Percentiles rank a stretch among this genome's conserved stretches.
These are phyloP conservation scores for Falcunculus frontatus DNA, from an alignment of 2,113 vertebrate species.

Conservation along the genomic window DNA sequence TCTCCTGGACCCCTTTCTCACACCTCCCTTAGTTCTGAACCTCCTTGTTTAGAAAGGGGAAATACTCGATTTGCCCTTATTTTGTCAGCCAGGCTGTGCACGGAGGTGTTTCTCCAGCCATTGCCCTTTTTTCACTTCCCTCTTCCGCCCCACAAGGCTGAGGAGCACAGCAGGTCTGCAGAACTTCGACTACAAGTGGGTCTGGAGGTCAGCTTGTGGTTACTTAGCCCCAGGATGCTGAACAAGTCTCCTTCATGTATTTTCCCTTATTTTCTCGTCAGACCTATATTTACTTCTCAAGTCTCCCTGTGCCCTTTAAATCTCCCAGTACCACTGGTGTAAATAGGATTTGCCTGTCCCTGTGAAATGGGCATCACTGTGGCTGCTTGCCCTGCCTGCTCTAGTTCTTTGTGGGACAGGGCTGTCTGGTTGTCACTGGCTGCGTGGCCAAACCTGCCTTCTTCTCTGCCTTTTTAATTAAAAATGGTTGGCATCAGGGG, in stretches of 20 bases:
- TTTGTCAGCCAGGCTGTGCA: neutral
- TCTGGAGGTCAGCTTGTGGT: neutral
- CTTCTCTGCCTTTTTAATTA: constrained; percentile 46
- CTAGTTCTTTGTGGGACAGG: neutral
- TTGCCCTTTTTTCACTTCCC: neutral
- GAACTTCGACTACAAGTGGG: neutral
- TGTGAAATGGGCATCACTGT: neutral
- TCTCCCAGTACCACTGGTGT: neutral
- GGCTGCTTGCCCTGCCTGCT: neutral
- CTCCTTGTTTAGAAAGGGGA: neutral
- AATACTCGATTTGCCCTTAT: neutral
- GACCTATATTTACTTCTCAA: neutral
- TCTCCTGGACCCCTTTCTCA: neutral
- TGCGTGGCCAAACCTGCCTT: neutral
- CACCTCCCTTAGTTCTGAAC: neutral
- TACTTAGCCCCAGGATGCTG: neutral
- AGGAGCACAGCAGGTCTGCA: constrained; percentile 31
- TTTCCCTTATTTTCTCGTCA: neutral
- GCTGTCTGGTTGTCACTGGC: neutral
- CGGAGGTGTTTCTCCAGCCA: neutral
- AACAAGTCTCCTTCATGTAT: neutral
- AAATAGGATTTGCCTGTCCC: neutral
- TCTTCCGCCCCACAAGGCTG: neutral
- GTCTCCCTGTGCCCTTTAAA: neutral
- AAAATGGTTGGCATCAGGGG: constrained; percentile 19